phyloP scores from a whole-genome alignment of 2,113 vertebrate species.

The Bubo scandiacus region DNA sequence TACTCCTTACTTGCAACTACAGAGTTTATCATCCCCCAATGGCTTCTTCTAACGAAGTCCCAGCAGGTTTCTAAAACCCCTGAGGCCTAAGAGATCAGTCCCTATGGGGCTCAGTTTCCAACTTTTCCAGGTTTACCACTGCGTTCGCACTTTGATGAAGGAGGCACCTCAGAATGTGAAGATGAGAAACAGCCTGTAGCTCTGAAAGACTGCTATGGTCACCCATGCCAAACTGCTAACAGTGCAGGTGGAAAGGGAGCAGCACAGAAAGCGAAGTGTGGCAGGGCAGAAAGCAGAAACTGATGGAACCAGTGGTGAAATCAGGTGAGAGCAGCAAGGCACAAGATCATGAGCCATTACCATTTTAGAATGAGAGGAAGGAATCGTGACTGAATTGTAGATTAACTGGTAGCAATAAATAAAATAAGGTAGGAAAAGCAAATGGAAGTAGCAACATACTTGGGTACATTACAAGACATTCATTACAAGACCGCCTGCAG shows the following conservation, averaged over 20 bases:
- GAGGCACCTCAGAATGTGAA: neutral
- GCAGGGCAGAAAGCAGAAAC: neutral
- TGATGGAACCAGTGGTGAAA: neutral
- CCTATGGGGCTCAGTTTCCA: neutral
- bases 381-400: neutral
- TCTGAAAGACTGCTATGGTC: neutral
- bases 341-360: neutral
- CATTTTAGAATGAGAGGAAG: neutral
- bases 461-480: neutral
- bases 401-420: neutral
- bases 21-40: neutral
- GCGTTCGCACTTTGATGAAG: fast-evolving
- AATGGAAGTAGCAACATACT: constrained; percentile 4
- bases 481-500: constrained; percentile 8
- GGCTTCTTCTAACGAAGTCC: neutral
- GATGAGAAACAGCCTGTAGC: neutral
- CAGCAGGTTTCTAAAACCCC: neutral
- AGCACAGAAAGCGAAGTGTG: neutral
- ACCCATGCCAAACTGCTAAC: neutral
- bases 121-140: neutral
- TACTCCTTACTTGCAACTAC: neutral
- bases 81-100: neutral
- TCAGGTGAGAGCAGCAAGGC: neutral
- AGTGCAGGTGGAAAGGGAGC: neutral
- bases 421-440: constrained; percentile 17